Conservation (phyloP, 2,797 vertebrate genomes). For the Periparus ater region DNA sequence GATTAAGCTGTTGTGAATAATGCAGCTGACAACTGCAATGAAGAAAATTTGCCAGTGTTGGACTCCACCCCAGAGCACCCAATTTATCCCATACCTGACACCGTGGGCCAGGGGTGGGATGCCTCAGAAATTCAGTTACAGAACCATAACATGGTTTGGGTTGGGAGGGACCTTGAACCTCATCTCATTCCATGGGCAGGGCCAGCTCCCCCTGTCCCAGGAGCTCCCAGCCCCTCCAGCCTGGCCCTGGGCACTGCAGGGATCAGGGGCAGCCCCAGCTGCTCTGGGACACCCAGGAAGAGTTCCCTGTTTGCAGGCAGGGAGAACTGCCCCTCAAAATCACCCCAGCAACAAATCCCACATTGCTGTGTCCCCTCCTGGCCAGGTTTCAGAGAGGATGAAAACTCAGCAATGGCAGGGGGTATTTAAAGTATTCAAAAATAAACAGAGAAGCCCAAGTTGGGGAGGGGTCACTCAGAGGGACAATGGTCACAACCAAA, state of each 20-base stretch:
- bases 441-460: not conserved
- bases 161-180: not conserved
- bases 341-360: not conserved
- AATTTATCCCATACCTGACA: not conserved
- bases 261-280: not conserved
- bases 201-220: not conserved
- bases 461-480: not conserved
- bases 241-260: not conserved
- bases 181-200: not conserved
- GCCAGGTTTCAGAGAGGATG: not conserved
- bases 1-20: conserved; percentile 22
- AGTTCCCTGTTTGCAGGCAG: not conserved
- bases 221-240: not conserved
- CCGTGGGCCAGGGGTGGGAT: not conserved
- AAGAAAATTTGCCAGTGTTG: not conserved
- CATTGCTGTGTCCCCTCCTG: not conserved
- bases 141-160: not conserved
- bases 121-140: not conserved
- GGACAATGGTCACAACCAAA: not conserved
- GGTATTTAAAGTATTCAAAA: not conserved
- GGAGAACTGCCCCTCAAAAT: not conserved
- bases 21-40: not conserved
- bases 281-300: not conserved
- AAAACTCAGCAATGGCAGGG: not conserved
- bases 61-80: not conserved